phyloP scores from a whole-genome alignment of 2,113 vertebrate genomes.

The Patagioenas fasciata region DNA sequence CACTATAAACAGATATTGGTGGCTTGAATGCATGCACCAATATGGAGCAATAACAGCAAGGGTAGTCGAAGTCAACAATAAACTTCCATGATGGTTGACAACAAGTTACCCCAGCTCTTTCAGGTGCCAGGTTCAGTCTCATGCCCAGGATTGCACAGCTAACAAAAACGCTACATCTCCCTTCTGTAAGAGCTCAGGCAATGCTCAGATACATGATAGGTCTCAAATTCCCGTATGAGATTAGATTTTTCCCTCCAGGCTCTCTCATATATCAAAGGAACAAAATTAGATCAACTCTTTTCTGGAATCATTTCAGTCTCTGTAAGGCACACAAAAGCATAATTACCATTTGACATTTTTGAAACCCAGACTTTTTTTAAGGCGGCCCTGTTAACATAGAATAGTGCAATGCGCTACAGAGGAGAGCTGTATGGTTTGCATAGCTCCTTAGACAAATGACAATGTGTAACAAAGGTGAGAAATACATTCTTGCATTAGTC shows the following conservation, averaged over 20 bases:
- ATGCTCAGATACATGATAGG: neutral
- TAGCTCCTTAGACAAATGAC: neutral
- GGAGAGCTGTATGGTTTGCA: neutral
- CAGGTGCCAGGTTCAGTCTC: neutral
- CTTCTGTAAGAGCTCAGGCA: neutral
- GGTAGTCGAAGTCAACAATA: neutral
- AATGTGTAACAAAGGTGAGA: neutral
- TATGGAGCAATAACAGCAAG: neutral
- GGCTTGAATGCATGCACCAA: neutral
- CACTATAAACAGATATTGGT: neutral
- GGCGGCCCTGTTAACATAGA: neutral
- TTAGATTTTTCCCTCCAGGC: neutral
- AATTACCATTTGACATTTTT: neutral
- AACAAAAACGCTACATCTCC: neutral
- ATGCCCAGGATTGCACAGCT: neutral
- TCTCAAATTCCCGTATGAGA: neutral
- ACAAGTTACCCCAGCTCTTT: neutral
- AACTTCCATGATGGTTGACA: neutral
- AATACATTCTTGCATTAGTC: neutral
- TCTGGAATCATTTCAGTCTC: neutral
- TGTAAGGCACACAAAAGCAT: neutral
- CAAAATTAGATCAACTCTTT: neutral
- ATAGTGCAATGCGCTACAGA: neutral
- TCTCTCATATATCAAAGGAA: neutral
- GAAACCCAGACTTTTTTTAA: neutral